Base-by-base conservation (phyloP, 92 coral and sea anemone genomes). In the Anthopleura xanthogrammica region DNA sequence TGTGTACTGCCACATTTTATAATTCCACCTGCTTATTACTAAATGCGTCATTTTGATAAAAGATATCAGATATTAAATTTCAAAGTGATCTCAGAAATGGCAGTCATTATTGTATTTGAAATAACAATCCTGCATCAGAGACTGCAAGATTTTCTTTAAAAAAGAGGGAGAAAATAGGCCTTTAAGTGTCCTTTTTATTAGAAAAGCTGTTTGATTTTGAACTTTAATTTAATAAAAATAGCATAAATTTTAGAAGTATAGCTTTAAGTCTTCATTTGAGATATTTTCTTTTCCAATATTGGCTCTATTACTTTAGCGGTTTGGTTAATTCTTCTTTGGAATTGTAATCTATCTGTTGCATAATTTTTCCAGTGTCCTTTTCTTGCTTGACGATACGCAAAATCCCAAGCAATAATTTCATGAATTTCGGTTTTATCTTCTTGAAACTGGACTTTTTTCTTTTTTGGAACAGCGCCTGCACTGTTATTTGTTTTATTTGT, bases 351-450 rank as follows among this genome's bases (percentile, higher is more conserved):
- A 65, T 95, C 95, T n/a, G 85, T 72, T 2, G 94, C 97, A 58
- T 86, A 93, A 41, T 84, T 73, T 85, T 90, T 90, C 98, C 97
- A 95, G 11, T 89, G 91, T 80, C 98, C 97, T 85, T 86, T 88
- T 78, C 98, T 91, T 79, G 98, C 98, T 50, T 85, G 83, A 0
- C 85, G 91, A 85, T 95, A 91, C 5, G 98, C 98, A 89, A 86
- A 95, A 72, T 90, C 91, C 98, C 98, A 95, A 13, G 91, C 85
- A 58, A 88, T 42, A 80, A 95, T 90, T 13, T 81, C 85, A 86
- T 93, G 94, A 12, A 91, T 84, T 58, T 93, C 94, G 3, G 80
- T 66, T 19, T 54, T 54, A 52, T 86, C 95, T 65, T 80, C 83
- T 77, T 83, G 86, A 77, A 95, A 95, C 7, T 90, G 88, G 39